Evolutionary conservation across 92 coral and sea anemone species (phyloP), one percentile per base, ranked within the genome.

Genomic region (Galaxea fascicularis): DNA sequence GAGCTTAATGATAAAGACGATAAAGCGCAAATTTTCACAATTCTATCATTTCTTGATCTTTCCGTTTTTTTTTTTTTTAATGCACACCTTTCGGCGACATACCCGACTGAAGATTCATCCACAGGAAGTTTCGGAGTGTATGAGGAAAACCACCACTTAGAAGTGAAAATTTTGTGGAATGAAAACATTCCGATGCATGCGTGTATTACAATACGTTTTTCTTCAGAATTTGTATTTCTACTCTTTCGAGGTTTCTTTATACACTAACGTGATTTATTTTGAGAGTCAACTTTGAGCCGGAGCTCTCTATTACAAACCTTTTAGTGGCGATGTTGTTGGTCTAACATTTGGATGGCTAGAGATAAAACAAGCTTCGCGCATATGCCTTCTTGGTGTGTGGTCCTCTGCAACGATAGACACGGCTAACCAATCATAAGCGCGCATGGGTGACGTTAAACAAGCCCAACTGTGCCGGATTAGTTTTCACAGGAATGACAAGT

Each of bases 321-420:
- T 73, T 84, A 78, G 83, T 65, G 44, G 65, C 71, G 71, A 76
- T 73, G 79, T 71, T 84, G 78, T 79, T 79, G 49, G 71, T 79
- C 52, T 58, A 52, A 25, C 77, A 49, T 82, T 72, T 65, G 70
- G 85, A 74, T 89, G 82, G 87, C 45, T 30, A 47, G 70, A 85
- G 93, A 90, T 85, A 85, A 90, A 85, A 70, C 80, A 39, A 22
- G 54, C 73, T 63, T 63, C 76, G 72, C 78, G 84, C 65, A 71
- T n/a, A 25, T 22, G 18, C 45, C 44, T 9, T 28, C 76, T 6
- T 41, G 28, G 86, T 90, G 93, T 90, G 93, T 90, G 93, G 93
- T 90, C 93, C 52, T 62, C n/a, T 54, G 74, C 49, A 53, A 47
- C 76, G 74, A 58, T 27, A 73, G 78, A 86, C 68, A 62, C 57